Conservation (phyloP, 2,888 invertebrate genomes). For the Limulus polyphemus region DNA sequence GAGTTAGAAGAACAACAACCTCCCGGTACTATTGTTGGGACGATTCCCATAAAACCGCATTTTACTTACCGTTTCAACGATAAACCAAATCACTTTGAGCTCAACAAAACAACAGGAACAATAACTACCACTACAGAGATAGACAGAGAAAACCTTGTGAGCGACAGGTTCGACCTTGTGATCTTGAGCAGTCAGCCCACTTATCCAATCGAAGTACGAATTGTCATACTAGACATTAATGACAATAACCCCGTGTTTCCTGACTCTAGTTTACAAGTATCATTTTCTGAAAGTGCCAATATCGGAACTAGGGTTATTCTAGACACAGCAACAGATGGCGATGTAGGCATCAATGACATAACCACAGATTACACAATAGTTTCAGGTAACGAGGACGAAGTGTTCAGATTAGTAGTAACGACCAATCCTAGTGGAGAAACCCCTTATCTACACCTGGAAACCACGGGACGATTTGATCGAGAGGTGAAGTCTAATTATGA, state of each 20-base stretch:
- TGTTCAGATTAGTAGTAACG: constrained; percentile 73
- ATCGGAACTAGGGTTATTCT: constrained; percentile 73
- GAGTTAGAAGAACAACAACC: constrained; percentile 75
- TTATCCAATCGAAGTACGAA: constrained; percentile 65
- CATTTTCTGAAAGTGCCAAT: constrained; percentile 83
- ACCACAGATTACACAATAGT: constrained; percentile 81
- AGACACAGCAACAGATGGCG: constrained; percentile 81
- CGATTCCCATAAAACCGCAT: constrained; percentile 69
- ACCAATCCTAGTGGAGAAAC: constrained; percentile 76
- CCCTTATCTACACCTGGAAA: constrained; percentile 80
- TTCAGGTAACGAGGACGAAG: constrained; percentile 75
- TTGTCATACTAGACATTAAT: constrained; percentile 78
- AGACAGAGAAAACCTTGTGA: constrained; percentile 68
- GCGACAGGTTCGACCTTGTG: constrained; percentile 73
- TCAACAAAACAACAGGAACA: constrained; percentile 74
- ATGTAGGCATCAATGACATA: constrained; percentile 74
- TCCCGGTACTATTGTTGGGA: constrained; percentile 68
- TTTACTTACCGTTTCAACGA: constrained; percentile 90
- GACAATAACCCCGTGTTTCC: constrained; percentile 92
- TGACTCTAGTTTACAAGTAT: constrained; percentile 68
- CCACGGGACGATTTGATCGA: constrained; percentile 77
- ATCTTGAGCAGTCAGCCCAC: constrained; percentile 82
- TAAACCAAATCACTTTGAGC: constrained; percentile 67
- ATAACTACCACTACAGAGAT: constrained; percentile 63
- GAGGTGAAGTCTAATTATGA: constrained; percentile 73